Evolutionary conservation across 2,797 vertebrate genomes (phyloP).

Genomic region (Sitta carolinensis): DNA sequence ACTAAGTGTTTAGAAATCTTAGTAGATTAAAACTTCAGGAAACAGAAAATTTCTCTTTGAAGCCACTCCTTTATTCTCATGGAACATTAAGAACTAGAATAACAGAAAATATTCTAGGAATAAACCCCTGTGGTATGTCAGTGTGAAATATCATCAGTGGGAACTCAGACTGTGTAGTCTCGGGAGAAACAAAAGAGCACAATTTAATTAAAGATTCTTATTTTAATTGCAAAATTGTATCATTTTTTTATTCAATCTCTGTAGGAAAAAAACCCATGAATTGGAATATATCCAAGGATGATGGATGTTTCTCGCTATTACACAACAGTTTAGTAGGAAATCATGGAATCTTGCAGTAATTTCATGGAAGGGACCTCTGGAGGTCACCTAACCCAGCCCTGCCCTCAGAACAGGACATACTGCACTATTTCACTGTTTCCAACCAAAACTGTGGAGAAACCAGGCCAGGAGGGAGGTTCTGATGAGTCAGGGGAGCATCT

Average conservation of each 20-base stretch:
- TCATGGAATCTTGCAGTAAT: neutral
- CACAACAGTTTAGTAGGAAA: neutral
- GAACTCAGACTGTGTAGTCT: neutral
- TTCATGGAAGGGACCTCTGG: neutral
- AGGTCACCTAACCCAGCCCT: neutral
- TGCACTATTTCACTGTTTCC: neutral
- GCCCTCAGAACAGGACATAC: neutral
- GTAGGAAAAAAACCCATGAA: neutral
- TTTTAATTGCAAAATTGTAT: conserved; percentile 29
- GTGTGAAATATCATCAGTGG: neutral
- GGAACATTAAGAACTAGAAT: neutral
- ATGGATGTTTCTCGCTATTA: neutral
- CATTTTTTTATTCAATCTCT: neutral
- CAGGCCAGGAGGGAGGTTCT: neutral
- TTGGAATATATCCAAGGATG: neutral
- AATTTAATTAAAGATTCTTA: conserved; percentile 19
- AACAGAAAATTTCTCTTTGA: neutral
- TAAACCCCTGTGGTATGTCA: neutral
- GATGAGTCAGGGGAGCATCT: neutral
- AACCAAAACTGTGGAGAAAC: neutral
- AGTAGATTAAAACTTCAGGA: neutral
- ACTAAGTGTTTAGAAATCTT: neutral
- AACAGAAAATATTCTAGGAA: neutral
- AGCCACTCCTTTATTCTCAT: neutral
- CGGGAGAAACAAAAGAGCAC: neutral